Evolutionary conservation across 2,888 invertebrate genomes (phyloP), one percentile per base, ranked within the genome.

Genomic region (Pseudoips prasinana): DNA sequence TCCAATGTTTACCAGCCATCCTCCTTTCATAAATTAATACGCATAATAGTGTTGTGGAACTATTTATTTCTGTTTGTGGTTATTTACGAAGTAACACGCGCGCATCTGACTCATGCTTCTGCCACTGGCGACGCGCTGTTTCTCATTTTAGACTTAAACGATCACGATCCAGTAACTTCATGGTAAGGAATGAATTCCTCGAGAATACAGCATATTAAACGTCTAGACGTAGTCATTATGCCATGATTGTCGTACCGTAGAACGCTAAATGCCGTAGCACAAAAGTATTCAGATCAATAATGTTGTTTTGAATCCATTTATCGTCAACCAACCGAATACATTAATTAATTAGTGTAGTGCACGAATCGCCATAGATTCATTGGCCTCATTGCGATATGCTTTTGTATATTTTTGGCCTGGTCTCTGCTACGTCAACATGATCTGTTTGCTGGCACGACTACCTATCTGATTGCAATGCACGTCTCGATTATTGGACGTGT

Each of bases 351-450:
- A 37, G 40, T 37, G 20, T 37, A 41, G 33, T 29, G 25, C 35
- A 34, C 23, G 10, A 22, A 35, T 45, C 28, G 33, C 44, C 42
- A 49, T 54, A 50, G 59, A 45, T 49, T 58, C 45, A 48, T 44
- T 54, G 58, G 55, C 45, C 46, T 45, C 52, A 47, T 48, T 58
- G 52, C 49, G 57, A 50, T 61, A 51, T 45, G 46, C 46, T 56
- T 53, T 58, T 48, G 59, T 59, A 45, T 81, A 81, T 80, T 79
- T 82, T 76, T 69, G 73, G 79, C 69, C 43, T 55, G 58, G 53
- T 60, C 65, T 68, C 61, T 52, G 61, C 63, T 63, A 63, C 67
- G 29, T 31, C 41, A 52, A 29, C 40, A 35, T 39, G 46, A 44
- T 45, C 45, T 50, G 54, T 54, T 58, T 39, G 52, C 55, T 58